Evolutionary conservation across 1,140 invertebrate species (phyloP).

Genomic region (Pseudomyrmex cubaensis): DNA sequence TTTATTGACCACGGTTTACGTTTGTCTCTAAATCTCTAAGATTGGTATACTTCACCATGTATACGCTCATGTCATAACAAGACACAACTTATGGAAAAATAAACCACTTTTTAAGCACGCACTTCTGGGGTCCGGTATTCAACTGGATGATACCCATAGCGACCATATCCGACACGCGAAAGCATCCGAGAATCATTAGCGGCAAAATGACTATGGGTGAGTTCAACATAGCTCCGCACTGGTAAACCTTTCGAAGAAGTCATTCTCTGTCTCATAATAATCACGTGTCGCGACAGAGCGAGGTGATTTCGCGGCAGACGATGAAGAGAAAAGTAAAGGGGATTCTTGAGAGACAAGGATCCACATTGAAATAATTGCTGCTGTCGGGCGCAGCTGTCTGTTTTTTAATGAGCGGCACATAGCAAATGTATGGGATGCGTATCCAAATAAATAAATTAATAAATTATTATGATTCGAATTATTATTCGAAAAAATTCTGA

Average conservation of each 20-base stretch:
- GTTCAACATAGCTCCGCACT: constrained; percentile 61
- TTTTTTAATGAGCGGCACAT: constrained; percentile 62
- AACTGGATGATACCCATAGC: constrained; percentile 99
- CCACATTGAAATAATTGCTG: constrained; percentile 68
- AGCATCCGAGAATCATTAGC: constrained; percentile 97
- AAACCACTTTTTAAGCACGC: constrained; percentile 88
- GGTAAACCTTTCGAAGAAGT: constrained; percentile 66
- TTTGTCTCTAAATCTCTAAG: not conserved
- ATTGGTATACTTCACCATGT: not conserved
- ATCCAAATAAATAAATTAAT: constrained; percentile 30
- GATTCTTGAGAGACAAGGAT: not conserved
- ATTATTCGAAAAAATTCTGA: not conserved
- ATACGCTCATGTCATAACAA: not conserved
- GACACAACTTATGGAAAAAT: constrained; percentile 56
- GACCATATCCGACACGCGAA: constrained; percentile 95
- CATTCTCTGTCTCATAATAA: constrained; percentile 65
- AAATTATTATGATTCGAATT: too few species aligned
- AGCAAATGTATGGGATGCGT: constrained; percentile 5
- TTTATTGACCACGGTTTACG: too few species aligned
- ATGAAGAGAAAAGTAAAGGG: not conserved
- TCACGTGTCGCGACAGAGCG: constrained; percentile 59
- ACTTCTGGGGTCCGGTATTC: constrained; percentile 97
- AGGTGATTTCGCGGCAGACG: constrained; percentile 1
- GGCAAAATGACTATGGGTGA: constrained; percentile 98
- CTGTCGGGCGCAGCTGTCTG: constrained; percentile 59